Base-by-base conservation (phyloP, 2,113 vertebrate species). In the Tetrax tetrax region DNA sequence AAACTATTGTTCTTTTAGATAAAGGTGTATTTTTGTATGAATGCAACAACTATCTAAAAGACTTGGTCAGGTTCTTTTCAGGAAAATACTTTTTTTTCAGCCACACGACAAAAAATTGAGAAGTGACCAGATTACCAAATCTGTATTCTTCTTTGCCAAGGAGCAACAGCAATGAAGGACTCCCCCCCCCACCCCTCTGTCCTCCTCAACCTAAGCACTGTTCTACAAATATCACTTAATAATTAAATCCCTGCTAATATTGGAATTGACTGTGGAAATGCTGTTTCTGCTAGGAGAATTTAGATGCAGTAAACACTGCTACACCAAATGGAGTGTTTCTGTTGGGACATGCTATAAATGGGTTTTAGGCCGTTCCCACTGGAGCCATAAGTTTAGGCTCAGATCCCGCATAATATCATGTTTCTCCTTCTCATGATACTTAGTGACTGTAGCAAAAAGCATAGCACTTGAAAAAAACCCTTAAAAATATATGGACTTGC, bases 361-460 rank as follows among this genome's bases (percentile, higher is more conserved):
- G 54, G 11, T 31, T 86, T 93, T 82, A 94, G 63, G 86, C 17
- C 15, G 76, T 80, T 95, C 91, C 91, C 92, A 77, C 71, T 61
- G 90, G 89, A 93, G 75, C 75, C 75, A 53, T 94, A 94, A 96
- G 91, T 91, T 95, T 96, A 95, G 86, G 74, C 96, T 92, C 94
- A 95, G 77, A 95, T 90, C 83, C 77, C 74, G 80, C 77, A 95
- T 95, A 95, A 89, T 94, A 96, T 95, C 80, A 47, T 92, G 76
- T 94, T 95, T 96, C 94, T 95, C 80, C 92, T 96, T 90, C 94
- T 95, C 57, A 10, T 95, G 88, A 79, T 95, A 76, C 68, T 95
- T 93, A 84, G 21, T 92, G 68, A 77, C 88, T 78, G 60, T 28
- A 86, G 89, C 59, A 91, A 79, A 93, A 93, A 95, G n/a, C 21